Base-by-base conservation (phyloP, 2,888 invertebrate genomes). In the Parnassius glacialis region DNA sequence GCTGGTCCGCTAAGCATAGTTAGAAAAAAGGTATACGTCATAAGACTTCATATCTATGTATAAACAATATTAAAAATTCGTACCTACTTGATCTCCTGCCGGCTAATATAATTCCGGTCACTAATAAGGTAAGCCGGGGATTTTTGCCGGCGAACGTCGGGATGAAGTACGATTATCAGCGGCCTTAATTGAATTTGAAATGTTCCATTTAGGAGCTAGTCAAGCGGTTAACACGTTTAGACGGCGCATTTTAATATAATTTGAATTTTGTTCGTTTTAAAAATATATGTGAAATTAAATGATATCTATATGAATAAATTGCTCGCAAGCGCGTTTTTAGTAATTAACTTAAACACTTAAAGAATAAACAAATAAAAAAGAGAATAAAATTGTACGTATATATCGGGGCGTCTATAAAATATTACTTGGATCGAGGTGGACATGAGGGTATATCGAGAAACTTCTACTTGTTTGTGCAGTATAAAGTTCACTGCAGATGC, bases 201-300 rank as follows among this genome's bases (percentile, higher is more conserved):
- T 45, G 34, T 58, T 59, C 59, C 41, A 45, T 59, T 44, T 52
- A 59, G 52, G 41, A 52, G 13, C 16, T 16, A 59, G 20, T 51
- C 42, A 20, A 25, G 50, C 57, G 50, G 50, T 51, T 57, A 57
- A 50, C 42, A 50, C 50, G 16, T 48, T 57, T 42, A 57, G 41
- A 9, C 57, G 9, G 34, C 42, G 50, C 16, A 0, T 20, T 3
- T 3, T 57, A 43, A 51, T 57, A 51, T 20, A 16, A 51, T 50
- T 57, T 48, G 13, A 34, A 34, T 34, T 34, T 34, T 34, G 34
- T 34, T 34, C 7, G 34, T 34, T 34, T 34, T 5, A 34, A 34
- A 34, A 34, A 34, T 34, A 7, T 34, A 34, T 34, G 34, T 34
- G 34, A 34, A 34, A 34, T 3, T 34, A 25, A 25, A 25, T 25